Percentiles rank a stretch among this genome's conserved stretches.
Conservation (phyloP, 2,888 invertebrate species). For the Ophion obscuratus region DNA sequence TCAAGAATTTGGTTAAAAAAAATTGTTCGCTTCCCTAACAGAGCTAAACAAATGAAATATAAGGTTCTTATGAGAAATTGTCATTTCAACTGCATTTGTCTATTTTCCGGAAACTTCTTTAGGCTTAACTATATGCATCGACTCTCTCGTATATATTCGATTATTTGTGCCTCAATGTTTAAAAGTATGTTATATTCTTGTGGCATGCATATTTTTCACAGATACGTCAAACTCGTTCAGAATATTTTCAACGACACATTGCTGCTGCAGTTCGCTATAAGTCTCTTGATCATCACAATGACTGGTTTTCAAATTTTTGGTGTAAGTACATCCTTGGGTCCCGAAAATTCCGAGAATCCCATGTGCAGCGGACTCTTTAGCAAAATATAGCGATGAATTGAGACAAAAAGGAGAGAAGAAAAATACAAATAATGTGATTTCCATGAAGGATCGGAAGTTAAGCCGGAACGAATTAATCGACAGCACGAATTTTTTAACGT, state of each 20-base stretch:
- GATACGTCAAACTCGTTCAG: conserved; percentile 60
- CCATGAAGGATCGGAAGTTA: conserved; percentile 35
- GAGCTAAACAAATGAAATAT: too few species aligned
- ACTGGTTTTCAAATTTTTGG: conserved; percentile 65
- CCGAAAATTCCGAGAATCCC: background rate
- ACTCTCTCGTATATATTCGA: too few species aligned
- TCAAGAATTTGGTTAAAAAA: too few species aligned
- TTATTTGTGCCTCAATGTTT: too few species aligned
- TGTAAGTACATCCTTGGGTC: conserved; percentile 41
- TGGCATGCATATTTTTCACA: conserved; percentile 15
- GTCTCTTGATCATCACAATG: conserved; percentile 64
- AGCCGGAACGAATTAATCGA: conserved; percentile 59
- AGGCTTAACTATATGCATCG: too few species aligned
- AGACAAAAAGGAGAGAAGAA: background rate
- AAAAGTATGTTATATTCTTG: background rate
- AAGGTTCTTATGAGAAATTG: too few species aligned
- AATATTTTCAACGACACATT: conserved; percentile 63
- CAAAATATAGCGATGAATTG: background rate
- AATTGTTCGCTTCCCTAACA: too few species aligned
- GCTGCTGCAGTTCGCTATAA: conserved; percentile 65
- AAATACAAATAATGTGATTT: conserved; percentile 9
- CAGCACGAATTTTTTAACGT: conserved; percentile 51
- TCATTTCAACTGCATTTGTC: too few species aligned
- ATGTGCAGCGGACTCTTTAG: background rate
- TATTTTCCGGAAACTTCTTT: too few species aligned